phyloP scores from a whole-genome alignment of 2,888 invertebrate species.

The Elmis aenea region DNA sequence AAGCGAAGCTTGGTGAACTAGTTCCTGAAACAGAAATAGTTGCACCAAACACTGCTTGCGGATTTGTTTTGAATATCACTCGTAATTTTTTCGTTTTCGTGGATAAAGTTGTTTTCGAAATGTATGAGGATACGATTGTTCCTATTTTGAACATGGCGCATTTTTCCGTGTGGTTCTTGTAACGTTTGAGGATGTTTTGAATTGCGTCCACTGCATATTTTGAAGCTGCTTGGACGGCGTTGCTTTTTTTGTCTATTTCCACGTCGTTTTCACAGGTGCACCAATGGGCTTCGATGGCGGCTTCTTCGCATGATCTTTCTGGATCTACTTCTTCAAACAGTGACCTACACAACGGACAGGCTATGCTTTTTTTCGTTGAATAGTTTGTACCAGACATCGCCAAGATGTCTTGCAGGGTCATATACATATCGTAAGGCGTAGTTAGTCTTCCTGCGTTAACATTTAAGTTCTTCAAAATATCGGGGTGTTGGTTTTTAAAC shows the following conservation, averaged over 20 bases:
- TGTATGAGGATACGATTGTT: constrained; percentile 28
- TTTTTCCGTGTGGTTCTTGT: constrained; percentile 15
- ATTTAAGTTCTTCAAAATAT: constrained; percentile 53
- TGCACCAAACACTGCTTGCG: constrained; percentile 3
- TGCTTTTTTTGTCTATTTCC: constrained; percentile 46
- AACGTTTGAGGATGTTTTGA: constrained; percentile 16
- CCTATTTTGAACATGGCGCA: constrained; percentile 37
- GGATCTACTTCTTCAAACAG: constrained; percentile 54
- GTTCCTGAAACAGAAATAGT: not conserved
- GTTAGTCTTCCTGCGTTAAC: constrained; percentile 63
- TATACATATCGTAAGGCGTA: constrained; percentile 72
- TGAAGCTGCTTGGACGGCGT: constrained; percentile 52
- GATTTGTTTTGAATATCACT: constrained; percentile 2
- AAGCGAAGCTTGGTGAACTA: not conserved
- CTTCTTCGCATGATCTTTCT: constrained; percentile 63
- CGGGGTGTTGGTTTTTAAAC: constrained; percentile 53
- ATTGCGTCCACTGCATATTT: constrained; percentile 44
- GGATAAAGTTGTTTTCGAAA: not conserved
- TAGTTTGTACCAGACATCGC: constrained; percentile 46
- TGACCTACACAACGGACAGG: constrained; percentile 62
- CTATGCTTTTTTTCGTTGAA: constrained; percentile 39
- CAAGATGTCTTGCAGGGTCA: constrained; percentile 64
- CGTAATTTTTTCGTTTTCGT: not conserved
- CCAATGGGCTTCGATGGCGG: constrained; percentile 65
- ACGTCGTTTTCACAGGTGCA: constrained; percentile 65